Base-by-base conservation (phyloP, 2,113 vertebrate genomes). In the Xiphias gladius region DNA sequence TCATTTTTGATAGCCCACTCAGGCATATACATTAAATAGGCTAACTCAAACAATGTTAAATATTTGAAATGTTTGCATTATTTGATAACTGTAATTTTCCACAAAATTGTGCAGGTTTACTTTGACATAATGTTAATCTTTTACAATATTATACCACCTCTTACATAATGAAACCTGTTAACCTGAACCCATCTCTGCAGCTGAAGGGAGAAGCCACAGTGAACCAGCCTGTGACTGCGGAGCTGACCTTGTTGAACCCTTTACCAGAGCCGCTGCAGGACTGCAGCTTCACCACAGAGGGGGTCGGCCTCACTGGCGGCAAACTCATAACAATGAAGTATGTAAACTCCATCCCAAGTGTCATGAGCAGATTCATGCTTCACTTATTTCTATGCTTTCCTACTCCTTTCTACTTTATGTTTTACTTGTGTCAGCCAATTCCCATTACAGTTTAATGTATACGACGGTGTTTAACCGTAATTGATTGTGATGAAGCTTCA, bases 171-270 rank as follows among this genome's bases (percentile, higher is more conserved):
- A 48, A 54, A 24, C 7, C 12, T 58, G 26, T 54, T 70, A 46
- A 59, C 20, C 28, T 70, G 41, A 70, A 35, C 28, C 17, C 9
- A 0, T 80, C 12, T 46, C 73, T 88, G 57, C 89, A 99, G 97
- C 71, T 98, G 62, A 37, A 95, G 39, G 96, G 96, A 10, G 96
- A 96, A 64, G 95, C 95, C 2, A 95, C 84, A 86, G 92, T 96
- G 87, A 89, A 94, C 13, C 92, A 94, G 64, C 89, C 95, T 65
- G 78, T 97, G 94, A 92, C 86, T 37, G 96, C 94, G 0, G 94
- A 96, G 84, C 77, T 97, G 84, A 94, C 89, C 19, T 70, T 99
- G 90, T 65, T 78, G 84, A 99, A 98, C 85, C 95, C 97, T 0
- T 92, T 99, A 0, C 22, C 93, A 0, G 84, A 69, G 32, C 41